phyloP scores from a whole-genome alignment of 92 coral and sea anemone species.

The Hydrozoanthus gracilis region DNA sequence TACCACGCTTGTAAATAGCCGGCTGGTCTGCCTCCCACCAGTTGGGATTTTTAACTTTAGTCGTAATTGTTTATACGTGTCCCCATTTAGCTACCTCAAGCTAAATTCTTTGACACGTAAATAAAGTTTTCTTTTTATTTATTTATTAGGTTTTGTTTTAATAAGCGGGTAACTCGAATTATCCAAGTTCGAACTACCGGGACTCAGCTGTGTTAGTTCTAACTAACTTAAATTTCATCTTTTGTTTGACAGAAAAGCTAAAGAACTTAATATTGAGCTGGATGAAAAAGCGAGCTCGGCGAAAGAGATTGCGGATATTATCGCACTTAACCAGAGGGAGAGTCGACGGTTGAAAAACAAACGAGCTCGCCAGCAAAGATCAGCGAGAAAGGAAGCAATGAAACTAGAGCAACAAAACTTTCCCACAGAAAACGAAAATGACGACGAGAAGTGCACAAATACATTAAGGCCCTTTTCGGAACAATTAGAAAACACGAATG shows the following conservation, averaged over 20 bases:
- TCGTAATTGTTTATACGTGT: too few species aligned
- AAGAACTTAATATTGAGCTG: constrained; percentile 41
- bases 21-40: too few species aligned
- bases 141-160: too few species aligned
- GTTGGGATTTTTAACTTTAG: too few species aligned
- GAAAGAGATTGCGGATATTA: constrained; percentile 17
- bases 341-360: constrained; percentile 25
- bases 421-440: not conserved
- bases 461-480: not conserved
- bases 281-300: constrained; percentile 26
- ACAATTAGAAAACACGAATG: not conserved
- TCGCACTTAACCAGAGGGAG: constrained; percentile 30
- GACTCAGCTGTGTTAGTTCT: not conserved
- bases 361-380: constrained; percentile 17
- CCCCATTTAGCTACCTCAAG: too few species aligned
- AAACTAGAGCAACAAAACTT: constrained; percentile 9
- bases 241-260: constrained; percentile 22
- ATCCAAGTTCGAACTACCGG: too few species aligned
- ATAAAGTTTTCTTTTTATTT: too few species aligned
- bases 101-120: too few species aligned
- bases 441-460: not conserved
- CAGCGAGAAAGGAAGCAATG: constrained; percentile 19
- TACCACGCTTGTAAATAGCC: too few species aligned
- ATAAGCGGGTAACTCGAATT: too few species aligned
- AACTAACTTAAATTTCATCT: not conserved